Base-by-base conservation (phyloP, 2,888 invertebrate species). In the Creontiades dilutus region DNA sequence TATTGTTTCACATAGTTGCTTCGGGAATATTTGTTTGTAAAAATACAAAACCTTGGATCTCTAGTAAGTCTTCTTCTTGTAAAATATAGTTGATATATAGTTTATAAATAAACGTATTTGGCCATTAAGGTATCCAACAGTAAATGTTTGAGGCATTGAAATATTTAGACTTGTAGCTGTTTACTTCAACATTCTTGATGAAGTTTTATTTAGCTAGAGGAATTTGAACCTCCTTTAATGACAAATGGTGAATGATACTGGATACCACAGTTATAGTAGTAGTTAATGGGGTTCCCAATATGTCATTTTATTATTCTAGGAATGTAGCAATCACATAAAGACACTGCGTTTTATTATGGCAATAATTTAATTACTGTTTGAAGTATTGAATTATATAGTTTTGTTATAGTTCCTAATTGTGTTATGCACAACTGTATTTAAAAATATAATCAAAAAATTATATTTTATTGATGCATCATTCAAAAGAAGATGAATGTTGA, bases 371-470 rank as follows among this genome's bases (percentile, higher is more conserved):
- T 52, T 88, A 28, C 61, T 88, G 19, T 76, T 88, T 88, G 68
- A 75, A 76, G 57, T 48, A 68, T 86, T 75, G 46, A 47, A 86
- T 48, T 88, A 61, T 37, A 85, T 85, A 85, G 85, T 88, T 87
- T 88, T 80, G 88, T 80, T 88, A 88, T 88, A 88, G 88, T 88
- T 88, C 88, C 88, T 88, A 88, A 78, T 47, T 78, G 88, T 88
- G 88, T 88, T 76, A 55, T 78, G 88, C 88, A 88, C 88, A 88
- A 88, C 78, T 88, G 88, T 88, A 88, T 88, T 47, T 88, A 88
- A 80, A 88, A 61, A 85, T 55, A 28, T 57, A 27, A 85, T 86
- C 4, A 82, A 48, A 52, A 19, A 27, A 46, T 28, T n/a, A n/a
- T 28, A 37, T 27, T 80, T 37, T 80, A 47, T 13, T 48, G 81